Conservation (phyloP, 1,140 invertebrate species). For the Patella vulgata region DNA sequence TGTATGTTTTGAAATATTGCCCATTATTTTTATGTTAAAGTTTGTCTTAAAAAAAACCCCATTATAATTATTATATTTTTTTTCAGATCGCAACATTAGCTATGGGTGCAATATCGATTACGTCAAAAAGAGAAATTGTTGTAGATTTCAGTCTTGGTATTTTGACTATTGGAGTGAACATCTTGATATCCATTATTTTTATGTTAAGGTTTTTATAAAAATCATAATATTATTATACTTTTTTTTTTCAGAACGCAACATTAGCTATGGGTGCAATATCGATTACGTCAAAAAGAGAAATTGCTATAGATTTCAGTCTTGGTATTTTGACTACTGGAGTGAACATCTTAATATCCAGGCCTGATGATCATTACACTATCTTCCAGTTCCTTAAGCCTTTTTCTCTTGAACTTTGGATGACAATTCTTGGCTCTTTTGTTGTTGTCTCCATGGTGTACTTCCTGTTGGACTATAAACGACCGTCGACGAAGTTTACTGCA, state of each 20-base stretch:
- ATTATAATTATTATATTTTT: too few relatives aligned
- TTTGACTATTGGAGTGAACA: slow-evolving; percentile 55
- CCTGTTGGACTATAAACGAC: slow-evolving; percentile 46
- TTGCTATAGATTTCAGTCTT: slow-evolving; percentile 54
- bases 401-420: slow-evolving; percentile 53
- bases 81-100: slow-evolving; percentile 54
- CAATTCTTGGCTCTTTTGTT: slow-evolving; percentile 49
- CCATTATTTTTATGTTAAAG: too few relatives aligned
- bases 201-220: too few relatives aligned
- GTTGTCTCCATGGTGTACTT: slow-evolving; percentile 45
- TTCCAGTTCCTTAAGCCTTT: slow-evolving; percentile 60
- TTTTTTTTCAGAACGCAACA: slow-evolving; percentile 48
- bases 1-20: too few relatives aligned
- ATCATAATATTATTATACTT: too few relatives aligned
- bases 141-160: slow-evolving; percentile 58
- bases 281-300: slow-evolving; percentile 52
- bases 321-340: slow-evolving; percentile 57
- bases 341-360: slow-evolving; percentile 51
- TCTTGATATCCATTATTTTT: too few relatives aligned
- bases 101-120: slow-evolving; percentile 59
- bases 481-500: slow-evolving; percentile 38
- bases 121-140: slow-evolving; percentile 46
- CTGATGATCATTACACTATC: slow-evolving; percentile 44
- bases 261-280: slow-evolving; percentile 58
- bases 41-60: too few relatives aligned